Evolutionary conservation across 2,797 vertebrate species (phyloP).

Genomic region (Masticophis lateralis): DNA sequence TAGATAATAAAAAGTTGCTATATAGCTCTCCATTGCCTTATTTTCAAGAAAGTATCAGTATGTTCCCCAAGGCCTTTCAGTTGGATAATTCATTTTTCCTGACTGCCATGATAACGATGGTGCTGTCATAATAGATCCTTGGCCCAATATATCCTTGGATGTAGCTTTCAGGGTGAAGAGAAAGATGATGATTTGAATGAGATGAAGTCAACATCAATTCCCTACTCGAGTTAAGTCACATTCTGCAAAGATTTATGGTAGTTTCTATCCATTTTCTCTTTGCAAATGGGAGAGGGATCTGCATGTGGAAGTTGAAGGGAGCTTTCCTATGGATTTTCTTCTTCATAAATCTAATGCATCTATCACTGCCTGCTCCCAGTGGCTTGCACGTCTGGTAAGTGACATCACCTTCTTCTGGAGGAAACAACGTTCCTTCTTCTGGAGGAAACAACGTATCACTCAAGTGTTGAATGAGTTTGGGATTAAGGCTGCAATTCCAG

Average conservation of each 20-base stretch:
- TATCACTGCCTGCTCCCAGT: not conserved
- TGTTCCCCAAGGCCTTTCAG: not conserved
- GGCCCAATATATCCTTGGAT: not conserved
- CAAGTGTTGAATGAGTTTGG: not conserved
- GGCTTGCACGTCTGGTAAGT: not conserved
- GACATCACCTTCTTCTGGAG: not conserved
- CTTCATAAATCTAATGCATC: not conserved
- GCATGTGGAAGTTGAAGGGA: not conserved
- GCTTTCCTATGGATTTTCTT: not conserved
- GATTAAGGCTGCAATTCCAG: not conserved
- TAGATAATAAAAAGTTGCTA: not conserved
- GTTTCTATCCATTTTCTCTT: not conserved
- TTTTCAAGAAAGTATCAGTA: not conserved
- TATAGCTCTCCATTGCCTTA: no score
- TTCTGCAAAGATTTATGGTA: not conserved
- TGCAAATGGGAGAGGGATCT: not conserved
- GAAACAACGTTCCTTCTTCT: not conserved
- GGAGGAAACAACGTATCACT: not conserved
- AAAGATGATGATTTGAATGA: not conserved
- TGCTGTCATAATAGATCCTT: not conserved
- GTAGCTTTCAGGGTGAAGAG: not conserved
- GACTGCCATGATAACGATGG: not conserved
- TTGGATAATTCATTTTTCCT: not conserved
- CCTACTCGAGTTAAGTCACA: not conserved
- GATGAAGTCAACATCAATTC: not conserved